phyloP scores from a whole-genome alignment of 2,797 vertebrate species.

The Propithecus perrieri region DNA sequence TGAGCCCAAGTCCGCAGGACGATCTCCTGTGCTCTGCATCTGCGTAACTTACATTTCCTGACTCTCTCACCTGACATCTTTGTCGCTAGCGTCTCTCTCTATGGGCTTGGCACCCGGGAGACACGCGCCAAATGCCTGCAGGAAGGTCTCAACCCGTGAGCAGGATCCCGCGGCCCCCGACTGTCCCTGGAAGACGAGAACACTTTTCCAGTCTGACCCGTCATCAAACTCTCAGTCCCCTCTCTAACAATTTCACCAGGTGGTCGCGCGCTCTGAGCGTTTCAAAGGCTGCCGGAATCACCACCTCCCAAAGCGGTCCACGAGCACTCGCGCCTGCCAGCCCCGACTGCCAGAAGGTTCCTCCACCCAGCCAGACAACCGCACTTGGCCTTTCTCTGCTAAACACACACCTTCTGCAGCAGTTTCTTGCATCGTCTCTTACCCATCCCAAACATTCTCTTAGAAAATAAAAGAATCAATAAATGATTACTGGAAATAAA shows the following conservation, averaged over 20 bases:
- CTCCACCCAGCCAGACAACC: accelerated
- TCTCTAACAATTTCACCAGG: accelerated
- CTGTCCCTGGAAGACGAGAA: accelerated
- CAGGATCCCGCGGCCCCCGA: accelerated
- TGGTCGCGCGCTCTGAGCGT: neutral
- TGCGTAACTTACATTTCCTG: no score
- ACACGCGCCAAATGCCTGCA: accelerated
- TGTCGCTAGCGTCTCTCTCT: accelerated
- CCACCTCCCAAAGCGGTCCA: neutral
- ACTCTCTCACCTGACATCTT: neutral
- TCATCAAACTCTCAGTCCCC: accelerated
- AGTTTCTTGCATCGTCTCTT: neutral
- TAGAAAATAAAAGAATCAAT: slow-evolving; percentile 6
- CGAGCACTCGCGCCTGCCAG: accelerated
- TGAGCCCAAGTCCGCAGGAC: neutral
- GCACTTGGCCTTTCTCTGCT: neutral
- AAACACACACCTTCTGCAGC: neutral
- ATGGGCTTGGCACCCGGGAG: accelerated
- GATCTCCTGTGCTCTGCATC: neutral
- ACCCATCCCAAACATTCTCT: neutral
- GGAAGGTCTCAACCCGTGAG: neutral
- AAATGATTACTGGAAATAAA: neutral
- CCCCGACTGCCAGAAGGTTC: accelerated
- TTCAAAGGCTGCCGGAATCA: neutral
- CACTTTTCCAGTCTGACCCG: neutral